Evolutionary conservation across 1,140 invertebrate genomes (phyloP).

Genomic region (Bombus breviceps): DNA sequence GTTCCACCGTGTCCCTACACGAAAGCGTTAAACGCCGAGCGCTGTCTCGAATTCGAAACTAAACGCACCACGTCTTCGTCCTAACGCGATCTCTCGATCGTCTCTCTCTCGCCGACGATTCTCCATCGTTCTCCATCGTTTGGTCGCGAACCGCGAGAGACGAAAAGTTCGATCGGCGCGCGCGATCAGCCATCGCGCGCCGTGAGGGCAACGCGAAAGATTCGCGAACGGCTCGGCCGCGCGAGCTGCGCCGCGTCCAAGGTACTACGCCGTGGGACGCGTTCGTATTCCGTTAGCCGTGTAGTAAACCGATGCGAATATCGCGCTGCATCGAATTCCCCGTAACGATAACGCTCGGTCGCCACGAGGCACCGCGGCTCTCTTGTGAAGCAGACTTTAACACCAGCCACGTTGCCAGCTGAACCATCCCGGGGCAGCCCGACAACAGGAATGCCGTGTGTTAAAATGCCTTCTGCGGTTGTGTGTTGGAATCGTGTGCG

Average conservation of each 20-base stretch:
- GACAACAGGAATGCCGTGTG: constrained; percentile 81
- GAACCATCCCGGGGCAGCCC: constrained; percentile 73
- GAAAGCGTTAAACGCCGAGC: constrained; percentile 27
- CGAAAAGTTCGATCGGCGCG: too few species aligned
- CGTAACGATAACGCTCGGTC: constrained; percentile 42
- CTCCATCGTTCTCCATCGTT: background rate
- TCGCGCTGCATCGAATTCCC: constrained; percentile 58
- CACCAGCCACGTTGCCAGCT: constrained; percentile 80
- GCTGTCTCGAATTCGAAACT: constrained; percentile 21
- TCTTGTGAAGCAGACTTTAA: constrained; percentile 71
- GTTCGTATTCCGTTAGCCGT: background rate
- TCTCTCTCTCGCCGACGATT: background rate
- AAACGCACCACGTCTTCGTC: background rate
- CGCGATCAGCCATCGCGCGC: too few species aligned
- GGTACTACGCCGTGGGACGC: too few species aligned
- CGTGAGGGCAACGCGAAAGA: background rate
- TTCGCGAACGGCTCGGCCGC: too few species aligned
- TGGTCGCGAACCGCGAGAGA: too few species aligned
- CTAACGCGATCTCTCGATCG: too few species aligned
- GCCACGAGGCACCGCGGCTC: constrained; percentile 48
- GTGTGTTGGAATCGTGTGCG: constrained; percentile 59
- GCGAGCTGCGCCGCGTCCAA: too few species aligned
- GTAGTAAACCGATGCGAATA: constrained; percentile 49
- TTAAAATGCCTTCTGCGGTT: constrained; percentile 79
- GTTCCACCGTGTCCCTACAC: constrained; percentile 34